Conservation (phyloP, 2,113 vertebrate genomes). For the Pogonocichla stellata region DNA sequence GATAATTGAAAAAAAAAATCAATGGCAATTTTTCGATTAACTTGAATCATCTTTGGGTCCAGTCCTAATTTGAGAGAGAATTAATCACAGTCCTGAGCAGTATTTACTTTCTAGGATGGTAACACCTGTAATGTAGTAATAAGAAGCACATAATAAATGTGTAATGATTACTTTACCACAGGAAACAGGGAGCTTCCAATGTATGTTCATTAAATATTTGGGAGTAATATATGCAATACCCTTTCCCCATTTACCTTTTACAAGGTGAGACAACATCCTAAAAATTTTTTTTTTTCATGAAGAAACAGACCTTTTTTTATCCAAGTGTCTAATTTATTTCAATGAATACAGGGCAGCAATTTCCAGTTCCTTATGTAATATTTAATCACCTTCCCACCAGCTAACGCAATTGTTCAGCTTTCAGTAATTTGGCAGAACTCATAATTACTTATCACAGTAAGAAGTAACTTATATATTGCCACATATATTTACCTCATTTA, state of each 20-base stretch:
- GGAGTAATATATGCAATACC: neutral
- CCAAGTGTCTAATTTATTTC: neutral
- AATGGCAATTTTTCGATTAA: slow-evolving; percentile 25
- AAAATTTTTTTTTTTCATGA: neutral
- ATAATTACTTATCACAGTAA: neutral
- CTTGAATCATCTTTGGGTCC: neutral
- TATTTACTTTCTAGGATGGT: slow-evolving; percentile 30
- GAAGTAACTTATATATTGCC: neutral
- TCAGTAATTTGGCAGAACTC: neutral
- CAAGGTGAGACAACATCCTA: neutral
- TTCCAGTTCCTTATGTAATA: neutral
- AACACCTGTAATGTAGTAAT: neutral
- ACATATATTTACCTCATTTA: neutral
- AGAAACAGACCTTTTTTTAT: neutral
- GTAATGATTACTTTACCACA: neutral
- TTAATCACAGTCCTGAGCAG: neutral
- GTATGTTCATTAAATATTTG: neutral
- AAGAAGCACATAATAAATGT: slow-evolving; percentile 8
- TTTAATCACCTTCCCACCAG: neutral
- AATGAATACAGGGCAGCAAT: neutral
- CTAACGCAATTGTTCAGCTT: neutral
- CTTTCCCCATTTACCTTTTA: neutral
- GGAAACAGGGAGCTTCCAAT: neutral
- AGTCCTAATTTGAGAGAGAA: neutral
- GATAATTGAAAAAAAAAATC: neutral